Evolutionary conservation across 2,888 invertebrate genomes (phyloP), one percentile per base, ranked within the genome.

Genomic region (Noctua janthe): DNA sequence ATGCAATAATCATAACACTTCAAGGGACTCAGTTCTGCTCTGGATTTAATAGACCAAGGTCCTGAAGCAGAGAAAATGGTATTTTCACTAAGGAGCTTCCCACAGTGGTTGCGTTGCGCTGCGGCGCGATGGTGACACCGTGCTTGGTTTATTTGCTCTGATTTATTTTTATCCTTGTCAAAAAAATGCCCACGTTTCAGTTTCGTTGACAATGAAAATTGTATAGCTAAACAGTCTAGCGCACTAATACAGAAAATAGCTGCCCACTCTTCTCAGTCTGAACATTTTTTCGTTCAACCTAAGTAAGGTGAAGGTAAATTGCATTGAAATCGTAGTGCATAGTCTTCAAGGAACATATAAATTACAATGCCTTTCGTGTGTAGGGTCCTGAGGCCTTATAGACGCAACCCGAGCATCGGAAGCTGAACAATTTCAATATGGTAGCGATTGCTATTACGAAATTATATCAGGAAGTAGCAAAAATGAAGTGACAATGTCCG

Each of bases 1-100:
- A 84, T 79, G 77, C 77, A 84, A 84, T 86, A 85, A 82, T 81
- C 82, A 84, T 88, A 88, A 88, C 77, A 84, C 72, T 89, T 82
- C 54, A 78, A 85, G 75, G 76, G 75, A 78, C 81, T 79, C 74
- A 74, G 80, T 80, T 79, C 81, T 66, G 67, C 73, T 74, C 77
- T 82, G 64, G 73, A 78, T 82, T 84, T 85, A 80, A 81, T 80
- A 74, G 39, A 66, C 77, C 13, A 43, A 80, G 29, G 64, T 74
- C 70, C 66, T 74, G 54, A 74, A 54, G 76, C 71, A 67, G 81
- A 81, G 51, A 39, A 81, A 81, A 74, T 39, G 66, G 29, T 13
- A 54, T 74, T 66, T 85, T 74, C 23, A 81, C 39, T 62, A 74
- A 71, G 51, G 59, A 64, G 29, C 10, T 62, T 47, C 54, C 70